Evolutionary conservation across 2,113 vertebrate species (phyloP).

Genomic region (Gymnobelideus leadbeateri): DNA sequence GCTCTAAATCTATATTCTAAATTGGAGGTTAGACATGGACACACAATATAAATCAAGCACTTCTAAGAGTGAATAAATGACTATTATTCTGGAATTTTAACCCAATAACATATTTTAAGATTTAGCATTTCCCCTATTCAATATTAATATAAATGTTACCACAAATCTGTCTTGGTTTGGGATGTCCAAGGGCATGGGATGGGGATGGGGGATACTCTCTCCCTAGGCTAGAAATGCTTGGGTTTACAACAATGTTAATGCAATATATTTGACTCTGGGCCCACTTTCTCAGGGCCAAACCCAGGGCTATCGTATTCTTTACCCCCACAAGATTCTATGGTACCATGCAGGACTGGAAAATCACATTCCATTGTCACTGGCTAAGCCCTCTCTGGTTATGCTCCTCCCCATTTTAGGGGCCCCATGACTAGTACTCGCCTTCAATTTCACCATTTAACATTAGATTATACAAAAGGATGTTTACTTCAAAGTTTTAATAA

Average conservation of each 20-base stretch:
- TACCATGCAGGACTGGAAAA: not conserved
- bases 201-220: not conserved
- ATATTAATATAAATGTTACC: not conserved
- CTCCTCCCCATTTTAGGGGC: not conserved
- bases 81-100: not conserved
- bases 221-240: not conserved
- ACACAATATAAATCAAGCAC: not conserved
- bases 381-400: not conserved
- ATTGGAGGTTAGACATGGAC: not conserved
- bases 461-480: not conserved
- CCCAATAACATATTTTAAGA: not conserved
- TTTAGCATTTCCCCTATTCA: not conserved
- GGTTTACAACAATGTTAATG: not conserved
- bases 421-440: not conserved
- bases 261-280: not conserved
- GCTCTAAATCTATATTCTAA: not conserved
- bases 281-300: not conserved
- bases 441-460: not conserved
- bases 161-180: not conserved
- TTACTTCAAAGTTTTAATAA: not conserved
- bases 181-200: not conserved
- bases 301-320: not conserved
- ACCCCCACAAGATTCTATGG: not conserved
- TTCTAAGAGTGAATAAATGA: not conserved
- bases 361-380: not conserved